Conservation (phyloP, 2,797 vertebrate species). For the Pseudomugil gertrudae region DNA sequence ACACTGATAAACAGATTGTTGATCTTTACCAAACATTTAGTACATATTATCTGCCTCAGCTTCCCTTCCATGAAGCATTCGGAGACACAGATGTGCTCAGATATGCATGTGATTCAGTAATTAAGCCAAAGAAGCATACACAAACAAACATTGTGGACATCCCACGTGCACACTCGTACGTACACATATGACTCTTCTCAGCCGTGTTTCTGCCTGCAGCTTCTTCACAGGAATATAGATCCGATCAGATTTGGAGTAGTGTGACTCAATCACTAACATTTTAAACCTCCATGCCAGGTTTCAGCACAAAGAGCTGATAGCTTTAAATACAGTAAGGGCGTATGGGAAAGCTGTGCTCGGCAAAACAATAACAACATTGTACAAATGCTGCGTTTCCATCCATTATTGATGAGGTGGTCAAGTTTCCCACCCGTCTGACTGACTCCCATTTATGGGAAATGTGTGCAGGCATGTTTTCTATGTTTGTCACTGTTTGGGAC, state of each 20-base stretch:
- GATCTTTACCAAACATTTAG: constrained; percentile 9
- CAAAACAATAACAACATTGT: constrained; percentile 46
- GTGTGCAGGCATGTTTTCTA: constrained; percentile 1
- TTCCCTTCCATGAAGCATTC: constrained; percentile 8
- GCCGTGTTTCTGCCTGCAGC: constrained; percentile 1
- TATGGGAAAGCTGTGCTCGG: constrained; percentile 42
- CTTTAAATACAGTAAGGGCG: constrained; percentile 48
- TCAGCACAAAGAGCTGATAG: constrained; percentile 12
- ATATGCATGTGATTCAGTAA: constrained; percentile 40
- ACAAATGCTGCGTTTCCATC: constrained; percentile 40
- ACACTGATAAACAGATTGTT: constrained; percentile 8
- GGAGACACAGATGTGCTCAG: constrained; percentile 34
- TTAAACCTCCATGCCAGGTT: constrained; percentile 5
- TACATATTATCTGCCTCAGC: constrained; percentile 3
- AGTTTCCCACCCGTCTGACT: constrained; percentile 53
- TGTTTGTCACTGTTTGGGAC: constrained; percentile 2
- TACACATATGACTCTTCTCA: neutral
- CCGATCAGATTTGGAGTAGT: neutral
- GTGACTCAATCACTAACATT: neutral
- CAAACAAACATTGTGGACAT: constrained; percentile 4
- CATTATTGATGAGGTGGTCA: constrained; percentile 60
- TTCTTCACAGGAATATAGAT: neutral
- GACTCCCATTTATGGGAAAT: constrained; percentile 14
- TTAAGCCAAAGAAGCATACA: constrained; percentile 8
- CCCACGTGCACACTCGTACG: neutral